Conservation (phyloP, 2,888 invertebrate species). For the Acleris laterana region DNA sequence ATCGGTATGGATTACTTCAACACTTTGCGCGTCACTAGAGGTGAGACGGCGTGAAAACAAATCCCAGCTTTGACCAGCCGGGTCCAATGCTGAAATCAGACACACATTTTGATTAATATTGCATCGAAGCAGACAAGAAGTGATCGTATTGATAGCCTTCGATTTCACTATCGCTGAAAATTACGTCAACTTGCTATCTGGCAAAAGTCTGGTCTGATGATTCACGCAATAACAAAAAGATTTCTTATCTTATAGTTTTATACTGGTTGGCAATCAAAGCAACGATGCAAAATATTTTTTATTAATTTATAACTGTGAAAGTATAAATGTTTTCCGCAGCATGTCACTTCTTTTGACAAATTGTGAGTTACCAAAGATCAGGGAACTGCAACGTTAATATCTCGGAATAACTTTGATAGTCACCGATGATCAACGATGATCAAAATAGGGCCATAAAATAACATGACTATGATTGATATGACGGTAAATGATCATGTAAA, state of each 20-base stretch:
- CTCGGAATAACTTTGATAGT: no score
- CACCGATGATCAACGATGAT: no score
- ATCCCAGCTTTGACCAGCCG: constrained; percentile 47
- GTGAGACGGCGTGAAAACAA: constrained; percentile 16
- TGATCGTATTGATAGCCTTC: background rate
- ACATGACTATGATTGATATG: background rate
- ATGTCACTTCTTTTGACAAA: no score
- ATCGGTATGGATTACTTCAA: constrained; percentile 42
- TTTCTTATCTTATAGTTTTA: no score
- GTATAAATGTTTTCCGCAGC: no score
- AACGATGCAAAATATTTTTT: no score
- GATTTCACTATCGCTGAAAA: background rate
- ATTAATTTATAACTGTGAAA: no score
- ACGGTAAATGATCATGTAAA: background rate
- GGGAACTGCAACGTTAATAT: no score
- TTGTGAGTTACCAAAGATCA: no score
- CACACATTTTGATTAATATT: background rate
- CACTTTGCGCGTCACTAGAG: constrained; percentile 42
- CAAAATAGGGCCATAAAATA: background rate
- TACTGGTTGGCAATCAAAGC: background rate
- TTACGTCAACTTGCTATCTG: background rate
- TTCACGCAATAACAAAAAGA: background rate
- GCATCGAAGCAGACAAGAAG: background rate
- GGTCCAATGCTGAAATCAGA: background rate
- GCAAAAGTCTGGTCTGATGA: background rate